phyloP scores from a whole-genome alignment of 2,888 invertebrate genomes.

The Caenorhabditis auriculariae region DNA sequence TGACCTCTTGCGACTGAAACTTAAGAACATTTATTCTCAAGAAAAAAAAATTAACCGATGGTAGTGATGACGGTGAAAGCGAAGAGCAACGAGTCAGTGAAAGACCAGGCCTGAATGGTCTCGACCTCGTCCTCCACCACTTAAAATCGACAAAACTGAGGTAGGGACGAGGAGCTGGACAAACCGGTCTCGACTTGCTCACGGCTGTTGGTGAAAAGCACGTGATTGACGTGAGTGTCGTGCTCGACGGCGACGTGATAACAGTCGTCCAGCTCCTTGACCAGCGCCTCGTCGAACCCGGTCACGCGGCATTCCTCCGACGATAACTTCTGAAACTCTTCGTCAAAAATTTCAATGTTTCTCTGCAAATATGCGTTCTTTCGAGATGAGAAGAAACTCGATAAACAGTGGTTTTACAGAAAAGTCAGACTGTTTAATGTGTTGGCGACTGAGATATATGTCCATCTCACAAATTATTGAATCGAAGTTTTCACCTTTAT shows the following conservation, averaged over 20 bases:
- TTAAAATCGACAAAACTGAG: background rate
- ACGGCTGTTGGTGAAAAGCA: constrained; percentile 32
- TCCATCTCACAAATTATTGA: no score
- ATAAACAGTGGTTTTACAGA: no score
- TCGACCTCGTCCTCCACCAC: constrained; percentile 21
- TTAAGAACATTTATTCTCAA: background rate
- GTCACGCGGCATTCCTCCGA: constrained; percentile 27
- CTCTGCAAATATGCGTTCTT: background rate
- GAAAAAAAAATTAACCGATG: constrained; percentile 45
- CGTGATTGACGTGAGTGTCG: constrained; percentile 38
- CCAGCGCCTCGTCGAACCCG: constrained; percentile 28
- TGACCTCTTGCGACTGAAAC: background rate
- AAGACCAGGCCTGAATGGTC: constrained; percentile 47
- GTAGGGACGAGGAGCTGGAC: background rate
- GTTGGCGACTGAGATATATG: no score
- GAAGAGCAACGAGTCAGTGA: constrained; percentile 56
- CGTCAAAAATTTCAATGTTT: background rate
- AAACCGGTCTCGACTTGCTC: constrained; percentile 39
- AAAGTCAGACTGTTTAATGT: no score
- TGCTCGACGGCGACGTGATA: constrained; percentile 48
- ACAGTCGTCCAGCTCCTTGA: constrained; percentile 43
- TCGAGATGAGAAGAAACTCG: background rate
- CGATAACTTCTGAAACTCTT: constrained; percentile 12
- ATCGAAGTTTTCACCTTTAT: constrained; percentile 36
- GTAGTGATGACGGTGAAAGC: constrained; percentile 62